Evolutionary conservation across 1,140 invertebrate genomes (phyloP).

Genomic region (Caenorhabditis tropicalis): DNA sequence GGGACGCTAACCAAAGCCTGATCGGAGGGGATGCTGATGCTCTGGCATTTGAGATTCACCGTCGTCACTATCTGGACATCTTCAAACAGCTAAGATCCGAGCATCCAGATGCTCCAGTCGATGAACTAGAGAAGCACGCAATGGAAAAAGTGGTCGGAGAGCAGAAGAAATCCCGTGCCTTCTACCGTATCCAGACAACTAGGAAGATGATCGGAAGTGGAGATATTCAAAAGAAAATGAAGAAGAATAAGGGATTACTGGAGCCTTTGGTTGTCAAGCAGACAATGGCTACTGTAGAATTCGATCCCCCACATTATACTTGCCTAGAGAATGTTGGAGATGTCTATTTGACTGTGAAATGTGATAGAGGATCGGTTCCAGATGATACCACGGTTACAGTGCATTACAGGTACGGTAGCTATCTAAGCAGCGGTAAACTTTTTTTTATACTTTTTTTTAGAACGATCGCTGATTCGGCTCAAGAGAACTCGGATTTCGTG

Average conservation of each 20-base stretch:
- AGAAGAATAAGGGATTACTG: constrained; percentile 57
- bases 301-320: constrained; percentile 94
- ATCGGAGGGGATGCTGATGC: constrained; percentile 59
- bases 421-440: too few relatives aligned
- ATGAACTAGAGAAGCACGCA: constrained; percentile 89
- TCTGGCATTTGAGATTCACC: constrained; percentile 82
- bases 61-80: constrained; percentile 88
- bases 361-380: constrained; percentile 82
- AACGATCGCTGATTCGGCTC: constrained; percentile 81
- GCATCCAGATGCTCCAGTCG: constrained; percentile 83
- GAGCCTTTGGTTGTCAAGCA: neutral
- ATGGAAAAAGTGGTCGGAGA: constrained; percentile 88
- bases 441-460: too few relatives aligned
- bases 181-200: constrained; percentile 93
- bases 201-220: constrained; percentile 92
- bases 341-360: constrained; percentile 85
- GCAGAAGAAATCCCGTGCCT: constrained; percentile 93
- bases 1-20: neutral
- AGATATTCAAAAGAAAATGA: constrained; percentile 78
- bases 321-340: constrained; percentile 96
- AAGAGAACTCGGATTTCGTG: constrained; percentile 94
- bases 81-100: constrained; percentile 77
- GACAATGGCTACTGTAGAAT: constrained; percentile 72
- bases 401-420: constrained; percentile 64
- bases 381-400: constrained; percentile 75